These are phyloP conservation scores for Arbacia lixula DNA, from an alignment of 53 echinoderm and acorn worm genomes.

Conservation along the genomic window DNA sequence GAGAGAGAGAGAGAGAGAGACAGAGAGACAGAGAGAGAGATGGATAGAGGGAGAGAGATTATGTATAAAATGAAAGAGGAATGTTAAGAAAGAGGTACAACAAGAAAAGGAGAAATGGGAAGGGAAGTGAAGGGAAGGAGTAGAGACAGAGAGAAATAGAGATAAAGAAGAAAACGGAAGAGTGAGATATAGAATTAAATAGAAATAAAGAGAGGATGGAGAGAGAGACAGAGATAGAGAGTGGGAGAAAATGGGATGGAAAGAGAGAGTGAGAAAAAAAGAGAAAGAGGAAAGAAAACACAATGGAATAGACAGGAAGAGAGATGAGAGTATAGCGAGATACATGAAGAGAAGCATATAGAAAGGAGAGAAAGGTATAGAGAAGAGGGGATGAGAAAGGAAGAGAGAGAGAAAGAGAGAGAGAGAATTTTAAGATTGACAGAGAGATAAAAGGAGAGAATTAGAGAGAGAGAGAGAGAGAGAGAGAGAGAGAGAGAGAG, in stretches of 20 bases:
- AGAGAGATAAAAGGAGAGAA: neutral
- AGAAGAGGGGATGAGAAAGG: neutral
- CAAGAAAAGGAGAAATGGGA: no score
- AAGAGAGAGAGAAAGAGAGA: neutral
- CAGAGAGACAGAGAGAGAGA: neutral
- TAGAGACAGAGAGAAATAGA: neutral
- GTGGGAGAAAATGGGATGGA: neutral
- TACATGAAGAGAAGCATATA: neutral
- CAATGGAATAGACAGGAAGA: no score
- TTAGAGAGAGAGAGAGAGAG: neutral
- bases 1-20: neutral
- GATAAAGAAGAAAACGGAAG: neutral
- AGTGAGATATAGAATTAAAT: neutral
- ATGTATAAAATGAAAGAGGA: neutral
- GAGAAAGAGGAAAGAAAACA: neutral
- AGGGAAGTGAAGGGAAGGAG: neutral
- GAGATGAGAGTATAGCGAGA: neutral
- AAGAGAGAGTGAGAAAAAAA: neutral
- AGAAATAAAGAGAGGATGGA: neutral
- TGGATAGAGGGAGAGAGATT: neutral
- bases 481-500: neutral
- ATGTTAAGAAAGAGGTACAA: neutral
- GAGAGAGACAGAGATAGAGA: neutral
- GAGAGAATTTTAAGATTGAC: neutral
- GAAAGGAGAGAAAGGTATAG: neutral